phyloP scores from a whole-genome alignment of 64 coral and sea anemone species.

The Pachyseris speciosa region DNA sequence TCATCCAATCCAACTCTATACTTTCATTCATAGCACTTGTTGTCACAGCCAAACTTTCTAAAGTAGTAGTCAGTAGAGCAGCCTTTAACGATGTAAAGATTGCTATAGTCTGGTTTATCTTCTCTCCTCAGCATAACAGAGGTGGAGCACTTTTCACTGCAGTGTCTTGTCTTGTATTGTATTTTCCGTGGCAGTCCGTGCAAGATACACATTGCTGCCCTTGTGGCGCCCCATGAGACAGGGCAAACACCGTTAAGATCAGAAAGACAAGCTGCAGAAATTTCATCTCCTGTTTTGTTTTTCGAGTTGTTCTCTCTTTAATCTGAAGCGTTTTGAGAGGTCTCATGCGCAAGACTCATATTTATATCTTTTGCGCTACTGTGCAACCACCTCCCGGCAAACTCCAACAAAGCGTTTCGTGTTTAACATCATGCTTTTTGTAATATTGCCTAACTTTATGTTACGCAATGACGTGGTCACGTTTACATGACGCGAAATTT shows the following conservation, averaged over 20 bases:
- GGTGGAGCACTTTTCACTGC: background rate
- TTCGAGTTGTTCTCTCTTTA: background rate
- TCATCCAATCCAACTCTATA: background rate
- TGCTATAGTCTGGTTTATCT: background rate
- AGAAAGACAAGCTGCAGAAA: background rate
- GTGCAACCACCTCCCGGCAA: too few relatives aligned
- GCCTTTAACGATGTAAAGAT: background rate
- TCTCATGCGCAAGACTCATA: too few relatives aligned
- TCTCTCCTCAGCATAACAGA: background rate
- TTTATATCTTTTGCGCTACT: too few relatives aligned
- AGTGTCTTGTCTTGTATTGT: background rate
- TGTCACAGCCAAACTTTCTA: background rate
- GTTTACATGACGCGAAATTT: too few relatives aligned
- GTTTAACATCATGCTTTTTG: too few relatives aligned
- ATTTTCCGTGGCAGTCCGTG: background rate
- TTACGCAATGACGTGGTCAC: too few relatives aligned
- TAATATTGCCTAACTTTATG: too few relatives aligned
- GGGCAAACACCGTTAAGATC: background rate
- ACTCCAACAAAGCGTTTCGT: too few relatives aligned
- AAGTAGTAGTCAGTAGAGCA: background rate
- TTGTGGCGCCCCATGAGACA: background rate
- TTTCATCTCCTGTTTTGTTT: background rate
- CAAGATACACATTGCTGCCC: background rate
- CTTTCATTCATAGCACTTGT: background rate
- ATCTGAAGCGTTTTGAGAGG: background rate